phyloP scores from a whole-genome alignment of 2,888 invertebrate species.

The Caenorhabditis becei region DNA sequence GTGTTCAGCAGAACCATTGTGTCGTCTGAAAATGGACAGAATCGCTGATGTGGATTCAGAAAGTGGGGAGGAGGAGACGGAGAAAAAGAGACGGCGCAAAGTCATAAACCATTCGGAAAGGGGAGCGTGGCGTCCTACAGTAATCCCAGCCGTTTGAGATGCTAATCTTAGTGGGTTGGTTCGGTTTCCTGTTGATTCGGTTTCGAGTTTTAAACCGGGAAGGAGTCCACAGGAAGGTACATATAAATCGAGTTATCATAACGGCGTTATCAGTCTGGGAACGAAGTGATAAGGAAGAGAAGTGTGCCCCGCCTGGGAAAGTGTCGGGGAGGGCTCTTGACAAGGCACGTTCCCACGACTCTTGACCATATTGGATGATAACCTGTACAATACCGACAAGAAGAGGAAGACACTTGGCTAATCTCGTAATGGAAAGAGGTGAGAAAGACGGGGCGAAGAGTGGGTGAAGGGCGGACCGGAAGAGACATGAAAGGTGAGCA shows the following conservation, averaged over 20 bases:
- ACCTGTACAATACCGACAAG: constrained; percentile 12
- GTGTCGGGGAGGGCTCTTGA: constrained; percentile 14
- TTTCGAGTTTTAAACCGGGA: constrained; percentile 12
- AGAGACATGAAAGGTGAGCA: constrained; percentile 32
- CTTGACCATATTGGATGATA: constrained; percentile 44
- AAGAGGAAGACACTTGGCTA: constrained; percentile 2
- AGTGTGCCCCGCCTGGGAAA: constrained; percentile 39
- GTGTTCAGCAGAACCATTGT: constrained; percentile 30
- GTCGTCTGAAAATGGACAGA: constrained; percentile 5
- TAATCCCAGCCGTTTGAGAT: constrained; percentile 33
- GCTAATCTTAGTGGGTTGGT: constrained; percentile 26
- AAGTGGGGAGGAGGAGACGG: neutral
- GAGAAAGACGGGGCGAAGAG: constrained; percentile 6
- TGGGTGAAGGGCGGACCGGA: constrained; percentile 25
- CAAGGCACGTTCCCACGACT: constrained; percentile 36
- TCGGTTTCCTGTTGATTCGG: constrained; percentile 3
- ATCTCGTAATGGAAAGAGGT: constrained; percentile 41
- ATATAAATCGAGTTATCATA: neutral
- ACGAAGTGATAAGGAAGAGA: constrained; percentile 33
- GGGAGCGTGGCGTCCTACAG: constrained; percentile 41
- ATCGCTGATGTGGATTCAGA: neutral
- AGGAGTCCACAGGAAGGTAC: too few relatives aligned
- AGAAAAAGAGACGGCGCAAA: constrained; percentile 37
- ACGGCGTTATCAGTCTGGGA: constrained; percentile 49
- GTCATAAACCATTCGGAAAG: constrained; percentile 48